Conservation (phyloP, 2,888 invertebrate genomes). For the Parthenolecanium corni region DNA sequence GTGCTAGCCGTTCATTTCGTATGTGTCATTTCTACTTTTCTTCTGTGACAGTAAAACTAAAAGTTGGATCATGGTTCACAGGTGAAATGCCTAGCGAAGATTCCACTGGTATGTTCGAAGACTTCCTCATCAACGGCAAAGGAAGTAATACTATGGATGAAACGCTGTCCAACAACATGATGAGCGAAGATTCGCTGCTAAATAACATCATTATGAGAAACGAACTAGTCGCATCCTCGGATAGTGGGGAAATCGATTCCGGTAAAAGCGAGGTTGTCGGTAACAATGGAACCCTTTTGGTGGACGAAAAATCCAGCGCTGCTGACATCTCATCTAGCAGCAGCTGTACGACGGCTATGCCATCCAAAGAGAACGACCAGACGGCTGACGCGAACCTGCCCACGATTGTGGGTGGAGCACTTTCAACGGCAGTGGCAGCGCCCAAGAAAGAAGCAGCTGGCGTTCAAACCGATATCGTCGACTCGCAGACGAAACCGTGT, state of each 20-base stretch:
- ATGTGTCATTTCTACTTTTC: too few relatives aligned
- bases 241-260: neutral
- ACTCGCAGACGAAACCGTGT: neutral
- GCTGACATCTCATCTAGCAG: neutral
- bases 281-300: too few relatives aligned
- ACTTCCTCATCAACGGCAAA: slow-evolving; percentile 48
- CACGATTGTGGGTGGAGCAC: neutral
- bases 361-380: neutral
- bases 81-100: slow-evolving; percentile 40
- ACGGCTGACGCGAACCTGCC: neutral
- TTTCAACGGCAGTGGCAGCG: neutral
- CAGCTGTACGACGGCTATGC: neutral
- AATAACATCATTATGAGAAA: slow-evolving; percentile 22
- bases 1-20: too few relatives aligned
- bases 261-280: too few relatives aligned
- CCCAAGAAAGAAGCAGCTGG: slow-evolving; percentile 6
- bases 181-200: slow-evolving; percentile 26
- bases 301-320: neutral
- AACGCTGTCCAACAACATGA: slow-evolving; percentile 8
- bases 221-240: slow-evolving; percentile 1
- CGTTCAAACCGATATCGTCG: slow-evolving; percentile 2
- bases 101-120: slow-evolving; percentile 52
- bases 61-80: neutral
- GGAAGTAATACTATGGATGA: slow-evolving; percentile 41
- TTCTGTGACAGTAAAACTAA: too few relatives aligned